Evolutionary conservation across 2,888 invertebrate genomes (phyloP), one percentile per base, ranked within the genome.

Genomic region (Saturnia japonica): DNA sequence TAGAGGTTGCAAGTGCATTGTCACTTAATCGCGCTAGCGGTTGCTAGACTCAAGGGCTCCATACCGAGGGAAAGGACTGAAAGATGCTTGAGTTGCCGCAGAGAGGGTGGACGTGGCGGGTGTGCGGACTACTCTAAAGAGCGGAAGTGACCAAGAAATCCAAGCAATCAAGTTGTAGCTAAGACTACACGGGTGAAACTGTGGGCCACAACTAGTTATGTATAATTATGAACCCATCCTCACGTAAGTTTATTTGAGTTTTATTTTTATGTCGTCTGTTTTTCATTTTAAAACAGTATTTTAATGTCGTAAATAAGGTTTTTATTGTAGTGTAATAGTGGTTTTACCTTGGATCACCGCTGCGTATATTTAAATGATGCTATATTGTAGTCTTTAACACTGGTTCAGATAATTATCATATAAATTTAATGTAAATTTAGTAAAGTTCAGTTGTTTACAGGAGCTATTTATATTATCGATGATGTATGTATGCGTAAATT

Each of bases 381-480:
- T 64, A 62, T 34, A 47, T 69, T 34, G n/a, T 19, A 25, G 60
- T 34, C 47, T 68, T 68, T 51, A 34, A 47, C 45, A 42, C 43
- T 40, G 14, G 47, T 60, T 60, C 11, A 60, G 57, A 60, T 51
- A 66, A 69, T 69, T 69, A 69, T 22, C 69, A 66, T 40, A 51
- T 51, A 40, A 69, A 62, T 64, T 68, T 68, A 68, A 68, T 19
- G 43, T 62, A 45, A 43, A 69, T 69, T 69, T 62, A 69, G 62
- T 69, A 69, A 69, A 64, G 69, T 69, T 66, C 69, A 69, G 40
- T 60, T 60, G 57, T 60, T 60, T 68, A 47, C 68, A 47, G 51
- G 22, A 45, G 69, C 47, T 11, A 14, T 1, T 47, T 9, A 9
- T n/a, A 64, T 64, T 69, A 62, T 47, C 43, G 40, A 51, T 45